Percentiles rank a stretch among this genome's conserved stretches.
Evolutionary conservation across 2,113 vertebrate genomes (phyloP).

Genomic region (Romanogobio albipinnatus): DNA sequence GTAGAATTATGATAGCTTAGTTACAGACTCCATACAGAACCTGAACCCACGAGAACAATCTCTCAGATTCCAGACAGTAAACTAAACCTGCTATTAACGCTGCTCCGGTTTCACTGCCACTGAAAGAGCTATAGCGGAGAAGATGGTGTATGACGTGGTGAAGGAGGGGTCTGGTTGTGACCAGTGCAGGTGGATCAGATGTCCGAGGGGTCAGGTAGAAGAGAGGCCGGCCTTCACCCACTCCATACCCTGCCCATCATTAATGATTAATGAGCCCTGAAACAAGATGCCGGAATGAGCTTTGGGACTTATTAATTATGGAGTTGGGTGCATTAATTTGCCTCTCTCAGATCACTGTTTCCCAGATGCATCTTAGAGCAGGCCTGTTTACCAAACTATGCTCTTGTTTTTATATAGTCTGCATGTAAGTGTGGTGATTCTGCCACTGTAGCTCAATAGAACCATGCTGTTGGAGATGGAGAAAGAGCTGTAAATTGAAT

Average conservation of each 20-base stretch:
- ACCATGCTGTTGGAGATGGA: not conserved
- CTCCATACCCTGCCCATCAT: conserved; percentile 47
- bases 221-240: conserved; percentile 26
- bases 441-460: not conserved
- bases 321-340: conserved; percentile 61
- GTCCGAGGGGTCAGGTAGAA: conserved; percentile 38
- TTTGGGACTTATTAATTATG: conserved; percentile 73
- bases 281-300: conserved; percentile 61
- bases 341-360: not conserved
- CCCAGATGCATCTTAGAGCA: conserved; percentile 29
- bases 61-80: conserved; percentile 9
- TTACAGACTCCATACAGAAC: not conserved
- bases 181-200: conserved; percentile 45
- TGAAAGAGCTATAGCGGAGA: not conserved
- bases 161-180: conserved; percentile 14
- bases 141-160: not conserved
- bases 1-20: conserved; percentile 6
- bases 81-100: conserved; percentile 16
- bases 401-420: conserved; percentile 10
- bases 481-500: conserved; percentile 8
- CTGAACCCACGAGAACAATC: conserved; percentile 1
- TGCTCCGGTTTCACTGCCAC: not conserved
- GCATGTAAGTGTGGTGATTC: not conserved
- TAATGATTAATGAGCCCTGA: conserved; percentile 72
- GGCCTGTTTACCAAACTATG: conserved; percentile 1